phyloP scores from a whole-genome alignment of 2,113 vertebrate species.

The Bos javanicus region DNA sequence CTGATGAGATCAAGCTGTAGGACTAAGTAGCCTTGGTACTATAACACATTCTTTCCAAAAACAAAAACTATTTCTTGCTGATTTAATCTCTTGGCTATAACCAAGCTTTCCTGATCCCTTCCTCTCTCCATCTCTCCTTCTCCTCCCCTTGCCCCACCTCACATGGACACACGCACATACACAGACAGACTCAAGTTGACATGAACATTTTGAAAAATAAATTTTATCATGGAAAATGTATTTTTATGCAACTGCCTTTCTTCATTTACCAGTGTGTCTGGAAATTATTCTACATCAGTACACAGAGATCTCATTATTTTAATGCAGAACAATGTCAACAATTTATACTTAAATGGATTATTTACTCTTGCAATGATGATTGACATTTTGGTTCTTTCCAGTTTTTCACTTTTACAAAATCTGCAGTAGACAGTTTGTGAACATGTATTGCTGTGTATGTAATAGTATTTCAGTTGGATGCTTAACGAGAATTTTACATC shows the following conservation, averaged over 20 bases:
- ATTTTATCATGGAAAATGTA: neutral
- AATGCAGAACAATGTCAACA: neutral
- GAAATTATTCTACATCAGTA: neutral
- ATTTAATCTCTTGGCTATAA: neutral
- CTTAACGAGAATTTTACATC: neutral
- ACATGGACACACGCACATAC: neutral
- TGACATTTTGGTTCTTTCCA: neutral
- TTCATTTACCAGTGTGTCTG: neutral
- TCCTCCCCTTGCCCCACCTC: accelerated
- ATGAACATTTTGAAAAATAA: neutral
- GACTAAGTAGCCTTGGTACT: neutral
- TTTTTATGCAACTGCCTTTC: neutral
- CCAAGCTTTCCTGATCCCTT: neutral
- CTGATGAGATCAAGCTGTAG: neutral
- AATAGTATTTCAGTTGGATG: neutral
- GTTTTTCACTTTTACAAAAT: neutral
- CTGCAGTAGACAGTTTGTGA: neutral
- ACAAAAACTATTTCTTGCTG: neutral
- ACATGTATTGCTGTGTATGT: neutral
- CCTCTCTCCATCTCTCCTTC: neutral
- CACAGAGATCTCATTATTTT: neutral
- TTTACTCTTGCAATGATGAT: neutral
- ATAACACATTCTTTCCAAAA: neutral
- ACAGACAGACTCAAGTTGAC: neutral
- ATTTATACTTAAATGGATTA: neutral